Percentiles rank a stretch among this genome's conserved stretches.
phyloP scores from a whole-genome alignment of 2,888 invertebrate species.

The Bombyx huttoni region DNA sequence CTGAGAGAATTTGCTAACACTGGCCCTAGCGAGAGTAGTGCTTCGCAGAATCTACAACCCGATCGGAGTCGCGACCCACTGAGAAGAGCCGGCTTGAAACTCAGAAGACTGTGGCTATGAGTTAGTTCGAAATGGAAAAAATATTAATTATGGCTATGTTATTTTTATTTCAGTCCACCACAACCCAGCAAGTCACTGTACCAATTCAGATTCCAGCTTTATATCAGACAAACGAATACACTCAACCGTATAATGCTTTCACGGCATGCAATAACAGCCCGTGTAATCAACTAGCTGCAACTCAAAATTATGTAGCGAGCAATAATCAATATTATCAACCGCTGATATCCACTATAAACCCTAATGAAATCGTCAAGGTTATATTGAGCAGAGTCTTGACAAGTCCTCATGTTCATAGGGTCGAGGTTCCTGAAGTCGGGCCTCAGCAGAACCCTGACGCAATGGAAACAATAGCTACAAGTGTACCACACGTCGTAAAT shows the following conservation, averaged over 20 bases:
- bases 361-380: conserved; percentile 19
- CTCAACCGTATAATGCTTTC: conserved; percentile 2
- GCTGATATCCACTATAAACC: neutral
- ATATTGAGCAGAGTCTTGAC: conserved; percentile 24
- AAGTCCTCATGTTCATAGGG: conserved; percentile 19
- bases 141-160: too few relatives aligned
- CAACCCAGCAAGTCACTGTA: conserved; percentile 23
- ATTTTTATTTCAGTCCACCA: conserved; percentile 28
- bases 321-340: conserved; percentile 7
- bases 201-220: conserved; percentile 16
- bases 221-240: conserved; percentile 12
- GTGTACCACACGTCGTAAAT: conserved; percentile 23
- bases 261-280: conserved; percentile 16
- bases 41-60: too few relatives aligned
- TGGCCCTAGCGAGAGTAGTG: too few relatives aligned
- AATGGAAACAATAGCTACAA: conserved; percentile 6
- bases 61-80: too few relatives aligned
- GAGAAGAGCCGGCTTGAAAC: too few relatives aligned
- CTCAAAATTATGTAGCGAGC: conserved; percentile 15
- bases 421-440: conserved; percentile 18
- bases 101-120: too few relatives aligned
- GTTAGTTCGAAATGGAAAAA: too few relatives aligned
- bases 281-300: conserved; percentile 15
- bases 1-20: too few relatives aligned
- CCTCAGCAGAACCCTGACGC: neutral